Conservation (phyloP, 1,140 invertebrate genomes). For the Eupeodes corollae region DNA sequence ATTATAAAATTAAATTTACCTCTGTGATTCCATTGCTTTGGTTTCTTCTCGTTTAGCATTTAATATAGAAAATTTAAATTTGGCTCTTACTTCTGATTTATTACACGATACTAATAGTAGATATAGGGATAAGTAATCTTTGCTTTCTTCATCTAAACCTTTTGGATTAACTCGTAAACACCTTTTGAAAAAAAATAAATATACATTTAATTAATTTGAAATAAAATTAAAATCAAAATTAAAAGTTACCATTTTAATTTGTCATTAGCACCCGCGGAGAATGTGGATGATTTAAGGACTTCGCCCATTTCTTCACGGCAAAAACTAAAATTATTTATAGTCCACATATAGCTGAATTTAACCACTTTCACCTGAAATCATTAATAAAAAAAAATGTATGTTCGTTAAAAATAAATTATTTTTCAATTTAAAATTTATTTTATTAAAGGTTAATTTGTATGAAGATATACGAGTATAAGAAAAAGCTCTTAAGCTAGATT, state of each 20-base stretch:
- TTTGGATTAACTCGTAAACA: constrained; percentile 98
- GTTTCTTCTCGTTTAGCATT: constrained; percentile 99
- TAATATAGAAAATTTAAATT: constrained; percentile 99
- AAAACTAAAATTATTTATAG: constrained; percentile 99
- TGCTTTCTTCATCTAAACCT: constrained; percentile 98
- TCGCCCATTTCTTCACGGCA: constrained; percentile 99
- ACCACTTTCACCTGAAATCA: constrained; percentile 93
- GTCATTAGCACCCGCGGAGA: constrained; percentile 97
- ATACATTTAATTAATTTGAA: not conserved
- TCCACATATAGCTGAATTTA: constrained; percentile 99
- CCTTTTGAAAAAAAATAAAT: constrained; percentile 50
- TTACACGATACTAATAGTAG: constrained; percentile 97
- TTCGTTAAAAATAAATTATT: too few relatives aligned
- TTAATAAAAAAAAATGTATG: constrained; percentile 12
- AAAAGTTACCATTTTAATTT: constrained; percentile 98
- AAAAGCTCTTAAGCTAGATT: too few relatives aligned
- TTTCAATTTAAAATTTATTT: too few relatives aligned
- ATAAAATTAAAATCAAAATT: not conserved
- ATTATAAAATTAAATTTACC: constrained; percentile 31
- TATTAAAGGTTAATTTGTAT: too few relatives aligned
- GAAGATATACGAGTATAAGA: too few relatives aligned
- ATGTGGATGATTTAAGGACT: constrained; percentile 97
- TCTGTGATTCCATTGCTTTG: constrained; percentile 89
- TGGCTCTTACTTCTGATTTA: constrained; percentile 98
- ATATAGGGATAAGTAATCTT: constrained; percentile 98